Base-by-base conservation (phyloP, 2,113 vertebrate genomes). In the Spea bombifrons region DNA sequence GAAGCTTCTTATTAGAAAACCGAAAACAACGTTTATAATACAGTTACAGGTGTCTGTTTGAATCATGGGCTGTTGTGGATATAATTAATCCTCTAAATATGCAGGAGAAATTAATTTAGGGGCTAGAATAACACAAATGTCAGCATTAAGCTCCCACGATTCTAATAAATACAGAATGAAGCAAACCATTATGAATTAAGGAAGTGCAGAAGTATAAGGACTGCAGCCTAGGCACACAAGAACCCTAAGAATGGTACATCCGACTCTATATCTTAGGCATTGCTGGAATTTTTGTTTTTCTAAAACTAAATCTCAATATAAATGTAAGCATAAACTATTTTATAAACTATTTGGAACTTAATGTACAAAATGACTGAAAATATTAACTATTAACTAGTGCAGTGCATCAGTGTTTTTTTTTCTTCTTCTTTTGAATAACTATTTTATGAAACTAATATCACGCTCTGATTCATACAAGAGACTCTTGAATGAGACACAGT, bases 281-380 rank as follows among this genome's bases (percentile, higher is more conserved):
- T 89, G 90, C 86, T 86, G 86, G 87, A 89, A 88, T 88, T 91
- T 73, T 30, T 88, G 88, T 91, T 73, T 52, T 88, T 86, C 91
- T 90, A 87, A 30, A 90, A 92, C 89, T 89, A 88, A 89, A 82
- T 92, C 90, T 93, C 89, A 93, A 92, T 92, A 93, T 93, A 93
- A 93, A 93, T 85, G 89, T 92, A 92, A 90, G 92, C 90, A 92
- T 92, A 92, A 92, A 90, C 91, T 93, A 93, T 93, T 91, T 91
- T 93, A 93, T 93, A 93, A 93, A 93, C 91, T 90, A 92, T 93
- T 91, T 87, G 91, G 88, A 93, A 92, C 91, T 90, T 90, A 92
- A 93, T 92, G 90, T 93, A 93, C 90, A 93, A 93, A 93, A 93
- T 88, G 91, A 91, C 90, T 92, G 92, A 90, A 89, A 91, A 92